Evolutionary conservation across 2,113 vertebrate species (phyloP).

Genomic region (Lagopus leucura): DNA sequence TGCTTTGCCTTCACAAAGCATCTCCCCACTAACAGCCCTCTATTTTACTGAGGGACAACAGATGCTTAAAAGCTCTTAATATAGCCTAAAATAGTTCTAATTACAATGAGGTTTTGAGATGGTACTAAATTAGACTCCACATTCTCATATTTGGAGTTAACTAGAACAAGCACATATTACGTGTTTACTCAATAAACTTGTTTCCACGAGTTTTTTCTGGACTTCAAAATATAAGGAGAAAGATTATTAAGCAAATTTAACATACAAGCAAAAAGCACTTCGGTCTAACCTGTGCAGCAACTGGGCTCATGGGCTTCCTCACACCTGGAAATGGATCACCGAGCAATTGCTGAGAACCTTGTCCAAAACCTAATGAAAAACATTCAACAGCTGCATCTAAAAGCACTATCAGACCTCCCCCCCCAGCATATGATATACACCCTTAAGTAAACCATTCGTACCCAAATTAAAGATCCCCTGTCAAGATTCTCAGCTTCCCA

Average conservation of each 20-base stretch:
- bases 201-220: background rate
- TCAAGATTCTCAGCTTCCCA: background rate
- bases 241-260: background rate
- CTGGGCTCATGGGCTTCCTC: conserved; percentile 87
- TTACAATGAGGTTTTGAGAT: background rate
- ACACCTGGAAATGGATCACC: conserved; percentile 89
- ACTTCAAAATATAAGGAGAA: background rate
- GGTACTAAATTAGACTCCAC: background rate
- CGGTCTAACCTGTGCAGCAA: conserved; percentile 78
- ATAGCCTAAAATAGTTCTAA: background rate
- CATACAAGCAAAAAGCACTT: background rate
- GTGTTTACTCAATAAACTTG: background rate
- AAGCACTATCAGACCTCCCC: background rate
- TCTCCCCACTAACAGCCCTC: background rate
- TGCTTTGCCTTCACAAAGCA: background rate
- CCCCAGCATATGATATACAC: background rate
- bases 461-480: background rate
- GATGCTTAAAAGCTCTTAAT: background rate
- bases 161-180: background rate
- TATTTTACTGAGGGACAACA: background rate
- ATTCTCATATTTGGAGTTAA: background rate
- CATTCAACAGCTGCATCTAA: background rate
- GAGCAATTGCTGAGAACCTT: conserved; percentile 84
- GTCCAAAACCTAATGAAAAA: conserved; percentile 81
- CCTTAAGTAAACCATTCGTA: background rate